Evolutionary conservation across 2,113 vertebrate species (phyloP).

Genomic region (Mus musculus): GRCm39 chr3:105711001-105711500

Average conservation of each 20-base stretch:
- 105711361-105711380: neutral
- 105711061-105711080: neutral
- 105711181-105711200: neutral
- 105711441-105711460: accelerated
- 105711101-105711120: neutral
- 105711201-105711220: neutral
- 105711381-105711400: neutral
- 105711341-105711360: neutral
- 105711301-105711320: neutral
- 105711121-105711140: conserved; percentile 59
- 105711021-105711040: neutral
- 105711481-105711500: neutral
- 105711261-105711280: neutral
- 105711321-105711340: neutral
- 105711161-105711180: neutral
- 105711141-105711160: neutral
- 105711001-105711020: neutral
- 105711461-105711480: neutral
- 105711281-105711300: neutral
- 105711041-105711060: neutral
- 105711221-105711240: neutral
- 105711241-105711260: neutral
- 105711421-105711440: neutral
- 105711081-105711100: conserved; percentile 65
- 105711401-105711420: neutral